phyloP scores from a whole-genome alignment of 2,113 vertebrate genomes.

The Chloropsis hardwickii region DNA sequence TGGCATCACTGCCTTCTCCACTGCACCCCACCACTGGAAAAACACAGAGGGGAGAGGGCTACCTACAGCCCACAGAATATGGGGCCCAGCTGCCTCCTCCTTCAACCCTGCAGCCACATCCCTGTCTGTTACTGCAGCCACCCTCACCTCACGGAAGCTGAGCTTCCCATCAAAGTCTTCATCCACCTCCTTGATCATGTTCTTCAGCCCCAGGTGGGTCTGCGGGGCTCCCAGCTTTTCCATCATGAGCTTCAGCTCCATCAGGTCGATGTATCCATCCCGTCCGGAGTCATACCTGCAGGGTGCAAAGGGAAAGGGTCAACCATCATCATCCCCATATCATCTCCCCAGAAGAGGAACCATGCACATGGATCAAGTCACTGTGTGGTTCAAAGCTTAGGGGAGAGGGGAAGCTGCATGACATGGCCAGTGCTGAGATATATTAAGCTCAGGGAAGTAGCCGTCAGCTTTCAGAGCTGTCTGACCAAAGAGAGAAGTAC shows the following conservation, averaged over 20 bases:
- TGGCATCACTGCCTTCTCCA: neutral
- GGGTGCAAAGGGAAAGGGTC: neutral
- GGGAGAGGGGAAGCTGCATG: neutral
- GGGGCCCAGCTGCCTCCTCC: neutral
- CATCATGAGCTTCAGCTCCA: conserved; percentile 83
- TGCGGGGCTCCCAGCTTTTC: conserved; percentile 79
- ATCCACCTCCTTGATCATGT: conserved; percentile 81
- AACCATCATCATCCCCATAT: neutral
- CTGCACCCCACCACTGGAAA: neutral
- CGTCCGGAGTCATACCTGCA: conserved; percentile 72
- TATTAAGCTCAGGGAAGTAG: conserved; percentile 18
- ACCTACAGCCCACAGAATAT: neutral
- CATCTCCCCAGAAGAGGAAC: neutral
- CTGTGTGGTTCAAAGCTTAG: neutral
- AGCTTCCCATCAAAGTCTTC: conserved; percentile 80
- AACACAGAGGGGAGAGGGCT: neutral
- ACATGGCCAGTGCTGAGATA: neutral
- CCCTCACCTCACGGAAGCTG: conserved; percentile 75
- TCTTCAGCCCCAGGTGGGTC: conserved; percentile 78
- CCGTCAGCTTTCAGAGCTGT: neutral
- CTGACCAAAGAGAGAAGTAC: neutral
- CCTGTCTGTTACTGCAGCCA: neutral
- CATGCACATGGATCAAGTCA: neutral
- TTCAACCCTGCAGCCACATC: neutral
- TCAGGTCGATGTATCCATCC: conserved; percentile 77